Conservation (phyloP, 2,113 vertebrate species). For the Myotis lucifugus region DNA sequence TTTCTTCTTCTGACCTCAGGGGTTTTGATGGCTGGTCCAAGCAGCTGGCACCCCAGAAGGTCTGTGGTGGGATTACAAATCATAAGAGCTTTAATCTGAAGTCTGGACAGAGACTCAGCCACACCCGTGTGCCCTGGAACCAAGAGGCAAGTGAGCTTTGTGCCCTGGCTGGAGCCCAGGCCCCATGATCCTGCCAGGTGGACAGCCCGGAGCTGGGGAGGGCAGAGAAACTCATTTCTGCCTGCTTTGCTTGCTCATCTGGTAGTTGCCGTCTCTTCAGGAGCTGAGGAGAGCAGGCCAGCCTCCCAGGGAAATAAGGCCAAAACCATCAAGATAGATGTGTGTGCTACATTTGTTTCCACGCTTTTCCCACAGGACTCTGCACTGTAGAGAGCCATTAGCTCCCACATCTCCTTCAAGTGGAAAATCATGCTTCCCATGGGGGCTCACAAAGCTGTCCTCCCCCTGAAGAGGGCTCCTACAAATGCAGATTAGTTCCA, state of each 20-base stretch:
- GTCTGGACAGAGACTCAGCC: background rate
- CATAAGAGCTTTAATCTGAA: background rate
- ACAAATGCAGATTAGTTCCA: fast-evolving
- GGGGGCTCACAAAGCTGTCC: background rate
- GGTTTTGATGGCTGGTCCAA: background rate
- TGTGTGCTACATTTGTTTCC: fast-evolving
- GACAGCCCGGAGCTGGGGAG: fast-evolving
- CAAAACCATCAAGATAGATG: too few relatives aligned
- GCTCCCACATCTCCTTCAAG: background rate
- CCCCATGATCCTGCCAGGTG: fast-evolving
- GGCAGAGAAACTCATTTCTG: fast-evolving
- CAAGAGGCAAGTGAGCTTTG: background rate
- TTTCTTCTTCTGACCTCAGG: background rate
- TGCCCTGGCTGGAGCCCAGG: background rate
- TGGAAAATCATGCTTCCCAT: background rate
- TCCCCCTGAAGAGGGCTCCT: background rate
- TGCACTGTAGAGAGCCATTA: fast-evolving
- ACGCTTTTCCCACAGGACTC: fast-evolving
- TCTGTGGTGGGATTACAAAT: background rate
- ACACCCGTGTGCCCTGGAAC: background rate
- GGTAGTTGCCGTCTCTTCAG: background rate
- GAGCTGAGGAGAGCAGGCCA: background rate
- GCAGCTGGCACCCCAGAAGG: background rate
- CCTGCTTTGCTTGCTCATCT: background rate
- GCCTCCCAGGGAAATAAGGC: background rate